phyloP scores from a whole-genome alignment of 2,888 invertebrate genomes.

The Orthosia incerta region DNA sequence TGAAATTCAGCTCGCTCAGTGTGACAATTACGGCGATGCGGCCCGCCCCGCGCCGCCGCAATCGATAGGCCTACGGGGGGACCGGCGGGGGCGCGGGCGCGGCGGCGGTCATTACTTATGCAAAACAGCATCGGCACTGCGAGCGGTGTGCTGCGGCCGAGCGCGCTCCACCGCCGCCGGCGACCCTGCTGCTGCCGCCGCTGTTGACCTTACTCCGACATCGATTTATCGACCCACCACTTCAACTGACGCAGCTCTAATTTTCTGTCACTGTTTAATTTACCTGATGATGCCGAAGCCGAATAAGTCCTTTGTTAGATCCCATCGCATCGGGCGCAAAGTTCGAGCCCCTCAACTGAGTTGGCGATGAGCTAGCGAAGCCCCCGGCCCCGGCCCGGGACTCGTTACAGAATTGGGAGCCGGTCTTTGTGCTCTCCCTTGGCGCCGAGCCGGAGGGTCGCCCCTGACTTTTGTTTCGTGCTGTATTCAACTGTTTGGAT shows the following conservation, averaged over 20 bases:
- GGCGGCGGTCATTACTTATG: slow-evolving; percentile 88
- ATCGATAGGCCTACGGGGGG: slow-evolving; percentile 93
- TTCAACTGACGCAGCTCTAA: slow-evolving; percentile 55
- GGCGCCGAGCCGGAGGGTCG: slow-evolving; percentile 78
- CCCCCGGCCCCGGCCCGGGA: slow-evolving; percentile 71
- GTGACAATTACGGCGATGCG: slow-evolving; percentile 91
- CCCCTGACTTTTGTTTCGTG: slow-evolving; percentile 81
- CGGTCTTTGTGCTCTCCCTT: slow-evolving; percentile 85
- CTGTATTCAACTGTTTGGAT: slow-evolving; percentile 71
- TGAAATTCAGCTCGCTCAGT: slow-evolving; percentile 86
- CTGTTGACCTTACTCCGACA: slow-evolving; percentile 71
- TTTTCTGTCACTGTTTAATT: slow-evolving; percentile 59
- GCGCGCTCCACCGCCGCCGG: slow-evolving; percentile 59
- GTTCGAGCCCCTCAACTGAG: slow-evolving; percentile 81
- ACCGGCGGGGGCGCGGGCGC: slow-evolving; percentile 79
- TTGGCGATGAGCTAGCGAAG: slow-evolving; percentile 80
- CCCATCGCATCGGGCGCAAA: slow-evolving; percentile 64
- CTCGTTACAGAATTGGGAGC: slow-evolving; percentile 82
- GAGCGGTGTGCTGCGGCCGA: slow-evolving; percentile 67
- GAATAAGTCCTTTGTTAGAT: slow-evolving; percentile 72
- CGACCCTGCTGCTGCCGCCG: slow-evolving; percentile 53
- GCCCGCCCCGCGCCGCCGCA: slow-evolving; percentile 92
- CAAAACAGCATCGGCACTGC: slow-evolving; percentile 85
- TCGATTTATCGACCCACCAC: slow-evolving; percentile 72
- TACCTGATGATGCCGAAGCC: slow-evolving; percentile 60